These are phyloP conservation scores for Propsilocerus akamusi DNA, from an alignment of 1,140 invertebrate genomes.

Conservation along the genomic window DNA sequence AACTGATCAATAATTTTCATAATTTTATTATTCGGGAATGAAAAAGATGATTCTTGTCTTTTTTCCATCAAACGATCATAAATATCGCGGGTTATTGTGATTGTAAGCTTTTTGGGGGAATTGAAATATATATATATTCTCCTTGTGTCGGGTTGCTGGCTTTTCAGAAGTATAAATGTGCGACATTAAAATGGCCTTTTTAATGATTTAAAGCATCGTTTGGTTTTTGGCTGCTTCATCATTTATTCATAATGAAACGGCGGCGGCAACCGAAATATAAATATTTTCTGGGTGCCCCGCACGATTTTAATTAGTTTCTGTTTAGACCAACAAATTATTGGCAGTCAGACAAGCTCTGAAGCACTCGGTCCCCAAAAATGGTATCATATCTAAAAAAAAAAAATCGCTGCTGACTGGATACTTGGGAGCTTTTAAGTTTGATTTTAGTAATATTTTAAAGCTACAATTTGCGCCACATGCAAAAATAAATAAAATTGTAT, in stretches of 20 bases:
- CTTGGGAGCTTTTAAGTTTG: too few species aligned
- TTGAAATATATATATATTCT: not conserved
- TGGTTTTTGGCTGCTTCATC: not conserved
- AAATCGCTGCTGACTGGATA: too few species aligned
- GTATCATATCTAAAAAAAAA: too few species aligned
- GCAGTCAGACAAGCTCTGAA: too few species aligned
- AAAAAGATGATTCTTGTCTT: too few species aligned
- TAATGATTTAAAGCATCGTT: not conserved
- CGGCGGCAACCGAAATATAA: not conserved
- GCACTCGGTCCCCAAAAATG: too few species aligned
- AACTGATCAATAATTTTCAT: conserved; percentile 2
- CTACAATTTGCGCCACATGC: too few species aligned
- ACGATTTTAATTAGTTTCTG: conserved; percentile 4
- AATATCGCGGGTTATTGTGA: not conserved
- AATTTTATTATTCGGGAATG: conserved; percentile 2
- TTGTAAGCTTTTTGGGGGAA: not conserved
- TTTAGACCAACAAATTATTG: not conserved
- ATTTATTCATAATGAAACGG: not conserved
- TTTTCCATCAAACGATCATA: conserved; percentile 1
- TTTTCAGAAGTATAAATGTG: conserved; percentile 1
- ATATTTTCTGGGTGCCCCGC: not conserved
- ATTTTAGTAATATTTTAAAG: too few species aligned
- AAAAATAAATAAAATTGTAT: too few species aligned
- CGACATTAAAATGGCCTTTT: conserved; percentile 4
- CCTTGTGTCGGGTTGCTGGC: not conserved